Percentiles rank a stretch among this genome's conserved stretches.
phyloP scores from a whole-genome alignment of 2,113 vertebrate genomes.

The Hippocampus zosterae region DNA sequence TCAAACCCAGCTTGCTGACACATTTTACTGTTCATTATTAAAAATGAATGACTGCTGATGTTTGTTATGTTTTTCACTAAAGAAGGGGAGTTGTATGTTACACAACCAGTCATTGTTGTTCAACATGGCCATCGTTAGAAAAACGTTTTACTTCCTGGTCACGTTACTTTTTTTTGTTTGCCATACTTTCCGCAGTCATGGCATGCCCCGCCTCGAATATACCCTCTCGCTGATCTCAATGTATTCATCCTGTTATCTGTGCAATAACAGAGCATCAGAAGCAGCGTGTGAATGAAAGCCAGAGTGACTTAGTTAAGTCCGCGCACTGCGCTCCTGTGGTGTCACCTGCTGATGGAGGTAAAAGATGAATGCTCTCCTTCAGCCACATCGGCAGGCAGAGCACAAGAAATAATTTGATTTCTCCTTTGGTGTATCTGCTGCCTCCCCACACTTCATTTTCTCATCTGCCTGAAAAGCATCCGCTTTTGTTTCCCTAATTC shows the following conservation, averaged over 20 bases:
- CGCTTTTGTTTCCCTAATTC: conserved; percentile 31
- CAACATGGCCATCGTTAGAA: not conserved
- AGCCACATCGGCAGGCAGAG: conserved; percentile 61
- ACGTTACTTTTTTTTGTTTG: not conserved
- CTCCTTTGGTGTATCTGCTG: conserved; percentile 52
- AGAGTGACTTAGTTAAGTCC: conserved; percentile 34
- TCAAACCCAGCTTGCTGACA: not conserved
- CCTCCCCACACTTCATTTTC: conserved; percentile 50
- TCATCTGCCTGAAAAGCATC: conserved; percentile 44
- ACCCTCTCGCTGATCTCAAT: not conserved
- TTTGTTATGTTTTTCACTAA: not conserved
- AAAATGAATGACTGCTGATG: not conserved
- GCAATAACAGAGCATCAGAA: conserved; percentile 22
- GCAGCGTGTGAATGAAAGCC: conserved; percentile 28
- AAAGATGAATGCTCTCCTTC: conserved; percentile 67
- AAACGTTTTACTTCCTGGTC: not conserved
- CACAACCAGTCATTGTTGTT: not conserved
- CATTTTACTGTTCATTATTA: not conserved
- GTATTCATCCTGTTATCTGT: conserved; percentile 11
- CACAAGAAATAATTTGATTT: conserved; percentile 68
- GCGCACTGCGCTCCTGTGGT: conserved; percentile 26
- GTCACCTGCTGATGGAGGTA: conserved; percentile 52
- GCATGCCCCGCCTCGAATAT: not conserved
- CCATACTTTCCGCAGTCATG: not conserved
- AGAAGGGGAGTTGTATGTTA: not conserved